Base-by-base conservation (phyloP, 2,797 vertebrate genomes). In the Xyrichtys novacula region DNA sequence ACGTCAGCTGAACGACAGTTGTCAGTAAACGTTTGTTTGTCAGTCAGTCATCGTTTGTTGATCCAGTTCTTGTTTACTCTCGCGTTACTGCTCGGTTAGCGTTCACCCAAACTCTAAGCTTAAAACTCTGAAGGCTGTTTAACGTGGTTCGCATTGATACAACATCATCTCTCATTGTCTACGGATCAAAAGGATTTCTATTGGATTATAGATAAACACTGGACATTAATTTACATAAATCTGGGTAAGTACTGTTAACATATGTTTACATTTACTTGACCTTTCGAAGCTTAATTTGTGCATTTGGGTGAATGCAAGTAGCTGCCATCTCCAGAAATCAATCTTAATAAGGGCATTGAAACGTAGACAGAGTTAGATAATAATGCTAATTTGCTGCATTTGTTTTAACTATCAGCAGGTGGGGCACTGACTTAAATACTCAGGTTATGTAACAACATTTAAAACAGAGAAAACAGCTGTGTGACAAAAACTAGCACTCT, bases 231-330 rank as follows among this genome's bases (percentile, higher is more conserved):
- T 32, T 19, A 63, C 53, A 20, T 39, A 15, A 14, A 52, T 25
- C 38, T 52, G 79, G 85, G 87, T 90, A 53, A 81, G 79, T 58
- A n/a, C 25, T 20, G 10, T 29, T 29, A 17, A 17, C 7, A 1
- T 46, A 5, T 14, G 17, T 9, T 8, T 29, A 7, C 1, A 16
- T 8, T 5, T 19, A 3, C 19, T 5, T 25, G 15, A 15, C 15
- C 17, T 36, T 40, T 15, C 4, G 1, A n/a, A 15, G 15, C 28
- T 28, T 5, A 10, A 8, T n/a, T 31, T 20, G 1, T 25, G 20
- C 3, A 25, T 1, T 36, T 3, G 14, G 6, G 26, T 34, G 11
- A 40, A 22, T 20, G n/a, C n/a, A 40, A 2, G 17, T 7, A 52
- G 6, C 39, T 29, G 6, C 39, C 2, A n/a, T 36, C 8, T 22